These are phyloP conservation scores for Salarias fasciatus DNA, from an alignment of 2,797 vertebrate species.

Conservation along the genomic window DNA sequence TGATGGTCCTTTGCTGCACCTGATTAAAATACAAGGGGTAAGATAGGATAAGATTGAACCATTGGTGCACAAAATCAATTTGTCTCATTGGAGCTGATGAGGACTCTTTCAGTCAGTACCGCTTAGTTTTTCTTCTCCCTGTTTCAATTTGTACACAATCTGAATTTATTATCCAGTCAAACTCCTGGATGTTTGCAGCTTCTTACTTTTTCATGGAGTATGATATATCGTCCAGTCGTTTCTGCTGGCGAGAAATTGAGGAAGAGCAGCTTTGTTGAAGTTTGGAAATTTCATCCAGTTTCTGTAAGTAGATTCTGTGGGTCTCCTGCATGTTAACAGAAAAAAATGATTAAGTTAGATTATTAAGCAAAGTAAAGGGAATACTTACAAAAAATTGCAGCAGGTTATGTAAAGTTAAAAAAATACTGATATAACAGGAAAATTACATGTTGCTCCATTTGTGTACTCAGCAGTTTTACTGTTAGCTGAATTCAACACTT, in stretches of 20 bases:
- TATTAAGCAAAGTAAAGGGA: background rate
- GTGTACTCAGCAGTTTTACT: too few relatives aligned
- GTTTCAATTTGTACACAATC: too few relatives aligned
- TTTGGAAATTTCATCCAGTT: constrained; percentile 91
- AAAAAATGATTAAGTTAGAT: background rate
- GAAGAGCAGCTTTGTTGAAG: constrained; percentile 87
- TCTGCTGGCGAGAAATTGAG: constrained; percentile 86
- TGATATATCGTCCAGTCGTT: constrained; percentile 84
- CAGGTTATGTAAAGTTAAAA: background rate
- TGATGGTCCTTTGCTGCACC: constrained; percentile 76
- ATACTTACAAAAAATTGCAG: background rate
- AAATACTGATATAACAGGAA: too few relatives aligned
- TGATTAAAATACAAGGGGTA: constrained; percentile 57
- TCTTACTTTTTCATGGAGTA: constrained; percentile 83
- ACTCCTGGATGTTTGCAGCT: background rate
- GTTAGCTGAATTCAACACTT: too few relatives aligned
- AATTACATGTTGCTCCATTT: background rate
- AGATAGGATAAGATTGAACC: background rate
- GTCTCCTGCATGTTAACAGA: constrained; percentile 82
- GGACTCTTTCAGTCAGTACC: background rate
- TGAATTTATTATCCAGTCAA: too few relatives aligned
- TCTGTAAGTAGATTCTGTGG: constrained; percentile 89
- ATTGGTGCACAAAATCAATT: background rate
- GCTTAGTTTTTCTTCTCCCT: background rate
- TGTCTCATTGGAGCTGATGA: background rate